Percentiles rank a stretch among this genome's conserved stretches.
phyloP scores from a whole-genome alignment of 2,113 vertebrate species.

The Oxygymnocypris stewartii region DNA sequence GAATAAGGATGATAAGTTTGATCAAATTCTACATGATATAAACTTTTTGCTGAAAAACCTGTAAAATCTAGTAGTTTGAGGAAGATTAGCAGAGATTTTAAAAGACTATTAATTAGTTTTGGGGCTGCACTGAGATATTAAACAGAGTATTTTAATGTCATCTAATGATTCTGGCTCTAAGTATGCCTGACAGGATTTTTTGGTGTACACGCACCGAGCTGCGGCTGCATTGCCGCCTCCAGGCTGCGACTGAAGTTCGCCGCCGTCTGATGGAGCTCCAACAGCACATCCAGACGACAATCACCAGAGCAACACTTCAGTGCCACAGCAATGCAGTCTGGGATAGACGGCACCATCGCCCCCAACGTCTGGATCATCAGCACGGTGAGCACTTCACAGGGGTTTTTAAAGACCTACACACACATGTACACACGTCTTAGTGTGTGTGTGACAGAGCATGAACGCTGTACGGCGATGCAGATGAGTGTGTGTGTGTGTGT shows the following conservation, averaged over 20 bases:
- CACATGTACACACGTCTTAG: not conserved
- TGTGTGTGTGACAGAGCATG: not conserved
- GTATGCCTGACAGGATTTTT: not conserved
- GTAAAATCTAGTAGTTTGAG: not conserved
- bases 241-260: constrained; percentile 82
- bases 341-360: constrained; percentile 89
- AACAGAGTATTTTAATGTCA: not conserved
- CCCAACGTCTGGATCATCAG: constrained; percentile 90
- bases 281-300: constrained; percentile 78
- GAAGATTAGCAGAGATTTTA: not conserved
- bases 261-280: constrained; percentile 85
- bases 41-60: not conserved
- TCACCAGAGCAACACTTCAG: constrained; percentile 80
- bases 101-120: not conserved
- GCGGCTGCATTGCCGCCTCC: constrained; percentile 85
- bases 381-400: constrained; percentile 90
- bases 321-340: constrained; percentile 80
- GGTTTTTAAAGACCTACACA: constrained; percentile 90
- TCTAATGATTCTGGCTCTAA: not conserved
- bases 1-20: not conserved
- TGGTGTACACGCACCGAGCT: constrained; percentile 74
- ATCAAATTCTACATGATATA: not conserved
- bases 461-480: not conserved
- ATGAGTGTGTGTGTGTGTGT: not conserved
- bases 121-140: too few species aligned